phyloP scores from a whole-genome alignment of 2,113 vertebrate species.

The Rhineura floridana region DNA sequence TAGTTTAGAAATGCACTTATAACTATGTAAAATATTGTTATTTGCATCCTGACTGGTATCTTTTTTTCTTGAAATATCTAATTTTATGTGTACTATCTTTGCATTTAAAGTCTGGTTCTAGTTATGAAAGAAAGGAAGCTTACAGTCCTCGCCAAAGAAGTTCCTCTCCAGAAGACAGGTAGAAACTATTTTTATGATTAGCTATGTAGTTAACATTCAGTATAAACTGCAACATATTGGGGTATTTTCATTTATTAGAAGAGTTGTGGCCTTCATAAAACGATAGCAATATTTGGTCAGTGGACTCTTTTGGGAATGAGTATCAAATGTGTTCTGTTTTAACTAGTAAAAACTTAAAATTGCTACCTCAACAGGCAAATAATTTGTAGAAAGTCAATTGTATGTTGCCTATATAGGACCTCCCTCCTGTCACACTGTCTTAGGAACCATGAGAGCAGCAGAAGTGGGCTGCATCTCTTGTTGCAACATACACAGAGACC shows the following conservation, averaged over 20 bases:
- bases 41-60: not conserved
- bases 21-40: not conserved
- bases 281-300: not conserved
- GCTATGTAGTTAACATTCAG: not conserved
- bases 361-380: not conserved
- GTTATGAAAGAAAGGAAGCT: slow-evolving; percentile 72
- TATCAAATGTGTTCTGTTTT: not conserved
- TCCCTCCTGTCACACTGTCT: not conserved
- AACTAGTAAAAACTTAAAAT: not conserved
- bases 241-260: not conserved
- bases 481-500: no score
- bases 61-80: not conserved
- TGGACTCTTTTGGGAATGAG: not conserved
- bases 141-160: slow-evolving; percentile 67
- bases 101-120: slow-evolving; percentile 73
- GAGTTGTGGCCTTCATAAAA: not conserved
- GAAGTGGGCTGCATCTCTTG: no score
- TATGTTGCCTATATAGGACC: no score
- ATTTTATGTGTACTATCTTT: not conserved
- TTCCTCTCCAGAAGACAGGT: slow-evolving; percentile 82
- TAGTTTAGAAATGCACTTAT: no score
- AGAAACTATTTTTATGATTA: slow-evolving; percentile 34
- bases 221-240: not conserved
- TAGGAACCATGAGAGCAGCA: not conserved
- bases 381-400: not conserved